These are phyloP conservation scores for Siniperca obscura DNA, from an alignment of 2,797 vertebrate genomes.

Conservation along the genomic window DNA sequence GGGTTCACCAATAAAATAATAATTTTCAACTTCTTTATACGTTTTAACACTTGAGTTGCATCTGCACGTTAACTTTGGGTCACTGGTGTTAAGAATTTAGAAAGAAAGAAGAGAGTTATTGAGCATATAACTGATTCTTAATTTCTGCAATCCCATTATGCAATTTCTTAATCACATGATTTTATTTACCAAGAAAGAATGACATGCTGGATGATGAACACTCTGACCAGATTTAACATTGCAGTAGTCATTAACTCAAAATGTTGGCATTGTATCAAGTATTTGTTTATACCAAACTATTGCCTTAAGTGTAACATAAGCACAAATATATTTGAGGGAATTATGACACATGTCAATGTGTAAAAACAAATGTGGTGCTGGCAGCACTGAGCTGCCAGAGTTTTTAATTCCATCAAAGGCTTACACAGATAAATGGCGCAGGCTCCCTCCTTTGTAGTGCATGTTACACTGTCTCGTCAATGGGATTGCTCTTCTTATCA, in stretches of 20 bases:
- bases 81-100: no score
- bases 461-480: constrained; percentile 74
- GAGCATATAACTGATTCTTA: no score
- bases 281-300: constrained; percentile 70
- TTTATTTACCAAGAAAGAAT: constrained; percentile 22
- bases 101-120: no score
- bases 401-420: constrained; percentile 87
- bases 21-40: background rate
- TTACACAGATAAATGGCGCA: constrained; percentile 76
- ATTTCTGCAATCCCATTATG: no score
- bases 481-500: constrained; percentile 81
- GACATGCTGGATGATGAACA: constrained; percentile 39
- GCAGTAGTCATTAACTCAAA: constrained; percentile 36
- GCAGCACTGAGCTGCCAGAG: constrained; percentile 71
- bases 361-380: constrained; percentile 70
- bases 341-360: constrained; percentile 78
- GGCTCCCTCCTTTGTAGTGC: constrained; percentile 78
- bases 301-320: constrained; percentile 64
- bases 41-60: background rate
- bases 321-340: constrained; percentile 69
- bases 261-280: constrained; percentile 60
- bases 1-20: background rate
- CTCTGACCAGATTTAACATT: constrained; percentile 35
- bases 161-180: background rate
- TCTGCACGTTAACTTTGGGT: background rate